phyloP scores from a whole-genome alignment of 1,140 invertebrate species.

The Phocides pigmalion region DNA sequence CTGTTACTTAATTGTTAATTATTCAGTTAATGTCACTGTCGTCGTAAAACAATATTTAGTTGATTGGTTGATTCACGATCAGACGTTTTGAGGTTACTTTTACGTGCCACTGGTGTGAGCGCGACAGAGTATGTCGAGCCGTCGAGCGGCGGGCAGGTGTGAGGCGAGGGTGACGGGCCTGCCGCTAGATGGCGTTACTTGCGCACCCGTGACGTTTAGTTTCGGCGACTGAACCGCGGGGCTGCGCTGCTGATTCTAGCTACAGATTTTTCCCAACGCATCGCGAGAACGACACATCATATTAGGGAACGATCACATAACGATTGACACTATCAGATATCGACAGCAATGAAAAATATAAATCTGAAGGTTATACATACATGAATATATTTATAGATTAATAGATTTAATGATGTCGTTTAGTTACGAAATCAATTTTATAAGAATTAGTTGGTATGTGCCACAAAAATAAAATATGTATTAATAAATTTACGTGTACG shows the following conservation, averaged over 20 bases:
- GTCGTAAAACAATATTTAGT: slow-evolving; percentile 63
- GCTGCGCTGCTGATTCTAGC: slow-evolving; percentile 76
- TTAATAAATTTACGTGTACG: too few species aligned
- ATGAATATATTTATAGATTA: too few species aligned
- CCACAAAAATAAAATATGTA: too few species aligned
- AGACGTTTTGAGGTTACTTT: slow-evolving; percentile 78
- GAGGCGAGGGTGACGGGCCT: slow-evolving; percentile 32
- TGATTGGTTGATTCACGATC: slow-evolving; percentile 63
- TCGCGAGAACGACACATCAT: slow-evolving; percentile 60
- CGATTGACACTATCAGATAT: neutral
- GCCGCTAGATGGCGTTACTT: slow-evolving; percentile 66
- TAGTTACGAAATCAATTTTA: too few species aligned
- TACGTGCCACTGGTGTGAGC: slow-evolving; percentile 77
- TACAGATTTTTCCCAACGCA: slow-evolving; percentile 79
- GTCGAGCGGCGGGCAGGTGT: slow-evolving; percentile 63
- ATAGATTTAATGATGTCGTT: too few species aligned
- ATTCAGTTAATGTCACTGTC: slow-evolving; percentile 60
- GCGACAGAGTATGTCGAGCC: slow-evolving; percentile 71
- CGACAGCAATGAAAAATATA: neutral
- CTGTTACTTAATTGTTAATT: slow-evolving; percentile 39
- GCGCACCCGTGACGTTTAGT: slow-evolving; percentile 64
- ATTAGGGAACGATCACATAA: slow-evolving; percentile 59
- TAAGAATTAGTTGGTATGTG: too few species aligned
- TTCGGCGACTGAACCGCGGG: slow-evolving; percentile 75
- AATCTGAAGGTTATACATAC: too few species aligned